Conservation (phyloP, 2,113 vertebrate genomes). For the Oncorhynchus keta region DNA sequence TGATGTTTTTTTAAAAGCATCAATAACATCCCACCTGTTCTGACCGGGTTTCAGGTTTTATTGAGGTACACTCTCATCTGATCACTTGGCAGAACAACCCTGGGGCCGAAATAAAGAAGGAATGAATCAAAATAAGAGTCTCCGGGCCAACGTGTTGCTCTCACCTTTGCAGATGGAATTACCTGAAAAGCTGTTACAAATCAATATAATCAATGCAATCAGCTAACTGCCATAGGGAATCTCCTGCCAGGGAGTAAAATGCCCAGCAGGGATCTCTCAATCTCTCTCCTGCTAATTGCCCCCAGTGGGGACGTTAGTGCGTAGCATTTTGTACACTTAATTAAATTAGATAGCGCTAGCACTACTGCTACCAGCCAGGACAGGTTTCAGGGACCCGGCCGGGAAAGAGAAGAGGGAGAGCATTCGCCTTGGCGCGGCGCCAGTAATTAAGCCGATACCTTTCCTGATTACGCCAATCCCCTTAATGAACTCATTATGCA, state of each 20-base stretch:
- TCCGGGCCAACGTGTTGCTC: slow-evolving; percentile 70
- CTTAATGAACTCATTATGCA: slow-evolving; percentile 75
- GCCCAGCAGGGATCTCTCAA: slow-evolving; percentile 69
- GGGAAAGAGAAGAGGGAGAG: slow-evolving; percentile 23
- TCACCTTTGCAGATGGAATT: slow-evolving; percentile 83
- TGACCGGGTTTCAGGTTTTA: slow-evolving; percentile 71
- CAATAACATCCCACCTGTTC: slow-evolving; percentile 64
- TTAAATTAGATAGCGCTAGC: slow-evolving; percentile 73
- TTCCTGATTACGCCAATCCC: slow-evolving; percentile 73
- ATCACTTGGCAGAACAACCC: slow-evolving; percentile 77
- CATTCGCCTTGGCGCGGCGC: slow-evolving; percentile 55
- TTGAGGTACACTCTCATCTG: slow-evolving; percentile 75
- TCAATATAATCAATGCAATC: slow-evolving; percentile 85
- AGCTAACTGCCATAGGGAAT: slow-evolving; percentile 79
- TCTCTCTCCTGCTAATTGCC: slow-evolving; percentile 72
- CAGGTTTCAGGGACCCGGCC: slow-evolving; percentile 52
- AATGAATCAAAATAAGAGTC: slow-evolving; percentile 68
- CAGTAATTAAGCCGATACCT: slow-evolving; percentile 77
- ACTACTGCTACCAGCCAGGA: slow-evolving; percentile 42
- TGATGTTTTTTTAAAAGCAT: slow-evolving; percentile 69
- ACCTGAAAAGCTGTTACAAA: slow-evolving; percentile 82
- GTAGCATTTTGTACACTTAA: slow-evolving; percentile 78
- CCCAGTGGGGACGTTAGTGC: slow-evolving; percentile 71
- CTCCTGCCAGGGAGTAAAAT: slow-evolving; percentile 73
- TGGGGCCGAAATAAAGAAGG: slow-evolving; percentile 67